Base-by-base conservation (phyloP, 2,888 invertebrate genomes). In the Pecten maximus region DNA sequence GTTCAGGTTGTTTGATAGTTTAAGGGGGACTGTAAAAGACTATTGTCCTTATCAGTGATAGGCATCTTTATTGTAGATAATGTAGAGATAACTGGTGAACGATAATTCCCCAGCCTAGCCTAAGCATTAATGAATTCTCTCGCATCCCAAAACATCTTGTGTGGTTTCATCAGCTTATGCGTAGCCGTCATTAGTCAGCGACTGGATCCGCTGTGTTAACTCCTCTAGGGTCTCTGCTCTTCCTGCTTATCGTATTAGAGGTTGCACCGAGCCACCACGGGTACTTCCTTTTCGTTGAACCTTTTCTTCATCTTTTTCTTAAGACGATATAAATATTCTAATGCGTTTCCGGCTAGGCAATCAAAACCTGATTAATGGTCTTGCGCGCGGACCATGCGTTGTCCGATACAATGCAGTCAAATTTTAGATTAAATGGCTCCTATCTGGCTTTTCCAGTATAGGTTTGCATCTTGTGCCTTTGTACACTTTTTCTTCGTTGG, bases 261-360 rank as follows among this genome's bases (percentile, higher is more conserved):
- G 23, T 90, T 44, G 0, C 90, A 8, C 35, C 90, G 28, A 28
- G 90, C 90, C 23, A 74, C 50, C 2, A 90, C 28, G 0, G 60
- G 88, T 23, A 88, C 40, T 10, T 88, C 90, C 28, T 90, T 90
- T 16, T 23, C 74, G 60, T 40, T 88, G 44, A 90, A 90, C 35
- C 74, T 39, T 35, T 88, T 44, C 15, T 88, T 88, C 50, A 90
- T 50, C 60, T 87, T 88, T 39, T 87, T 40, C 12, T 87, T 87
- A 2, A 88, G 60, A 16, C 60, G 60, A 50, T 40, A 28, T 23
- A 87, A 87, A 50, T 90, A 88, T 35, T 90, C 90, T 60, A 90
- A 88, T 6, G 90, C 88, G 39, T 60, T 39, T 15, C 54, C 54
- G 23, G 48, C 60, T 54, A 50, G 35, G 35, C 48, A 35, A 60